Evolutionary conservation across 2,113 vertebrate genomes (phyloP).

Genomic region (Larimichthys crocea): DNA sequence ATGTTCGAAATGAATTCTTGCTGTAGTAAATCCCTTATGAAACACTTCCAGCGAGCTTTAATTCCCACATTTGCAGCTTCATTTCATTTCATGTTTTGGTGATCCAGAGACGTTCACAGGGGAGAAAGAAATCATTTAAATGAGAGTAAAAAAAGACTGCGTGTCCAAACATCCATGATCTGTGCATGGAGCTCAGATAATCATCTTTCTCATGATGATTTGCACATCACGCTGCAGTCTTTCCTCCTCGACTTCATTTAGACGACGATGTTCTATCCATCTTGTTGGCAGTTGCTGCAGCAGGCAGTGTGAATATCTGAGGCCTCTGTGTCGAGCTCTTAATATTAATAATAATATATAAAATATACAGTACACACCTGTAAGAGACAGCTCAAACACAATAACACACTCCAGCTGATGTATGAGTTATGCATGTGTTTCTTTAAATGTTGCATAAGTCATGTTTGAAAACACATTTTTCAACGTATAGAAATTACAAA

Average conservation of each 20-base stretch:
- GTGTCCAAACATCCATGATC: neutral
- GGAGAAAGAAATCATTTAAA: neutral
- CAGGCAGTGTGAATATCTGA: conserved; percentile 13
- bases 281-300: conserved; percentile 30
- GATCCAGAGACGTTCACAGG: neutral
- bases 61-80: neutral
- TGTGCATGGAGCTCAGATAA: neutral
- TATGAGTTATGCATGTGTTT: too few relatives aligned
- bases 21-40: neutral
- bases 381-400: neutral
- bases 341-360: neutral
- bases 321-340: neutral
- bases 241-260: neutral
- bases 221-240: neutral
- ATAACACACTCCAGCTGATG: neutral
- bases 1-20: neutral
- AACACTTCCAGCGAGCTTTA: neutral
- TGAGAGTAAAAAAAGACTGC: neutral
- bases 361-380: neutral
- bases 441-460: too few relatives aligned
- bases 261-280: neutral
- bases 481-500: neutral
- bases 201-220: neutral
- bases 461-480: too few relatives aligned
- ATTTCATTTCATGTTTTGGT: neutral